Percentiles rank a stretch among this genome's conserved stretches.
phyloP scores from a whole-genome alignment of 2,888 invertebrate genomes.

The Quadriops clusia region DNA sequence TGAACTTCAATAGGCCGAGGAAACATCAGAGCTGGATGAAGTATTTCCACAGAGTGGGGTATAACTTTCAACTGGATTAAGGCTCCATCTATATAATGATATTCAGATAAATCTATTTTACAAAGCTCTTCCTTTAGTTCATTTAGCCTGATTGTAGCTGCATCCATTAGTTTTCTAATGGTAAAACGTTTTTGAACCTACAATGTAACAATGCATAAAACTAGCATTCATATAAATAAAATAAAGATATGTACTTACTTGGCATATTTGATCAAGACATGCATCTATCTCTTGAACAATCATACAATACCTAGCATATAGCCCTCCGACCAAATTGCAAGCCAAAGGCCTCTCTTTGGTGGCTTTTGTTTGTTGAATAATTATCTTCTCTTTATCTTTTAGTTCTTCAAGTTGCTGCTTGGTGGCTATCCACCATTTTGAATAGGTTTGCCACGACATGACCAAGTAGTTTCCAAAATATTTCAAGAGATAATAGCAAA shows the following conservation, averaged over 20 bases:
- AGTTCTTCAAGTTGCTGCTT: conserved; percentile 34
- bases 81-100: conserved; percentile 61
- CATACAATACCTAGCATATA: conserved; percentile 42
- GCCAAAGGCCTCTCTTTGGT: conserved; percentile 39
- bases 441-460: conserved; percentile 40
- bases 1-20: conserved; percentile 39
- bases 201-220: conserved; percentile 3
- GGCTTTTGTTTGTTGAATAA: conserved; percentile 20
- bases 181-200: conserved; percentile 46
- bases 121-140: conserved; percentile 47
- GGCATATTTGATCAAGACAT: conserved; percentile 50
- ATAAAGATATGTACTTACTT: conserved; percentile 17
- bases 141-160: conserved; percentile 42
- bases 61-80: conserved; percentile 56
- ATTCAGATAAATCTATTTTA: conserved; percentile 46
- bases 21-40: conserved; percentile 51
- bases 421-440: conserved; percentile 40
- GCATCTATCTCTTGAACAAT: conserved; percentile 45
- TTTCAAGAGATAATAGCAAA: conserved; percentile 1
- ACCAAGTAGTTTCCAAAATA: too few species aligned
- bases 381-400: conserved; percentile 30
- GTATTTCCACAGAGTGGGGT: conserved; percentile 51
- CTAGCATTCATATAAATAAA: conserved; percentile 3
- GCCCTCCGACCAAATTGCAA: conserved; percentile 40
- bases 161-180: conserved; percentile 46